Evolutionary conservation across 2,113 vertebrate genomes (phyloP).

Genomic region (Gallinago jamesoni): DNA sequence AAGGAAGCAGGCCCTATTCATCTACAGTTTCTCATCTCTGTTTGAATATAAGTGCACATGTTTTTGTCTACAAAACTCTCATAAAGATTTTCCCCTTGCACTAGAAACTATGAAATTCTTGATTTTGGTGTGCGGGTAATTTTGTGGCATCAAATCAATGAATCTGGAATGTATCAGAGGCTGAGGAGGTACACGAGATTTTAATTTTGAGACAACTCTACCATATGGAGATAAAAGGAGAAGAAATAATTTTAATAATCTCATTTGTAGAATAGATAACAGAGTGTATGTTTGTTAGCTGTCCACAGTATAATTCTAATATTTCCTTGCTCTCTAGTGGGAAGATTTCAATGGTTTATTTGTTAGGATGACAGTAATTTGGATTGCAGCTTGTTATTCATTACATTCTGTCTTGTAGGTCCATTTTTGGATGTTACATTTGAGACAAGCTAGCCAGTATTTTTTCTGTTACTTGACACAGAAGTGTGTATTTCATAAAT

Average conservation of each 20-base stretch:
- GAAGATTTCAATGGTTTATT: background rate
- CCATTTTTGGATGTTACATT: background rate
- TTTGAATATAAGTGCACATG: accelerated
- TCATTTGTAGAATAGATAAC: background rate
- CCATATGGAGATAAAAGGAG: background rate
- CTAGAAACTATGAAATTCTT: background rate
- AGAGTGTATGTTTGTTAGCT: background rate
- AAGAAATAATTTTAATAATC: background rate
- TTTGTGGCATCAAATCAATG: background rate
- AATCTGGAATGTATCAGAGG: background rate
- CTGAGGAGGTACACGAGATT: background rate
- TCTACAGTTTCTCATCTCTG: background rate
- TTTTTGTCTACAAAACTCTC: background rate
- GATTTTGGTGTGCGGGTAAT: background rate
- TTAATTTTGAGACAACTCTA: background rate
- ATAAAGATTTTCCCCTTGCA: background rate
- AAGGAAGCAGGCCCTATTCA: background rate
- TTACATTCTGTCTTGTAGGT: background rate
- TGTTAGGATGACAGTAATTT: background rate
- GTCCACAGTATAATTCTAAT: background rate
- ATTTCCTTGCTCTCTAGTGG: background rate
- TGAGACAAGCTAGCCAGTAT: background rate
- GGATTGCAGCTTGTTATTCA: background rate
- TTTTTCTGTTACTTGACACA: background rate
- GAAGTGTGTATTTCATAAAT: background rate